phyloP scores from a whole-genome alignment of 2,113 vertebrate genomes.

The Carassius gibelio region DNA sequence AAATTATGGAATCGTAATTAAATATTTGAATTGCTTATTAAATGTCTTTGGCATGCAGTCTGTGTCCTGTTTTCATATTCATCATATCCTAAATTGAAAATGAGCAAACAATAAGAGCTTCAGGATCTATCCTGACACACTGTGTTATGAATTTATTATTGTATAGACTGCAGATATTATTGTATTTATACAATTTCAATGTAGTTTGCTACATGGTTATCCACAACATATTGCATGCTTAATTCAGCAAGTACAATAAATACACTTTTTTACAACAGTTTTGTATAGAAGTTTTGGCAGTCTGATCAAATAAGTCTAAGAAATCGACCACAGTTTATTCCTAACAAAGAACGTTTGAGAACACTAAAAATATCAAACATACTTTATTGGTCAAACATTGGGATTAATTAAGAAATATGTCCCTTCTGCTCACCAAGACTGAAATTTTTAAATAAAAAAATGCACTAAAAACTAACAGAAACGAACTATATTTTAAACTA shows the following conservation, averaged over 20 bases:
- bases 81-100: not conserved
- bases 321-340: not conserved
- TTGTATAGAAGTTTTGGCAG: not conserved
- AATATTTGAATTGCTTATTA: constrained; percentile 18
- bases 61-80: not conserved
- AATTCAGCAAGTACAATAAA: not conserved
- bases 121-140: not conserved
- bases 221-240: not conserved
- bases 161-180: not conserved
- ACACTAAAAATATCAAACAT: not conserved
- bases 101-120: not conserved
- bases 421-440: not conserved
- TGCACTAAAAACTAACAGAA: not conserved
- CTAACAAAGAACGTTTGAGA: not conserved
- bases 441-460: not conserved
- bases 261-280: not conserved
- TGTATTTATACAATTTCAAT: not conserved
- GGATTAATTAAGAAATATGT: too few relatives aligned
- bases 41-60: not conserved
- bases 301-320: not conserved
- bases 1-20: not conserved
- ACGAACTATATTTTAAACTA: too few relatives aligned
- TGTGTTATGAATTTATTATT: not conserved
- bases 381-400: too few relatives aligned
- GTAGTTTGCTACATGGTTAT: not conserved